phyloP scores from a whole-genome alignment of 2,113 vertebrate genomes.

The Gnathonemus longibarbis region DNA sequence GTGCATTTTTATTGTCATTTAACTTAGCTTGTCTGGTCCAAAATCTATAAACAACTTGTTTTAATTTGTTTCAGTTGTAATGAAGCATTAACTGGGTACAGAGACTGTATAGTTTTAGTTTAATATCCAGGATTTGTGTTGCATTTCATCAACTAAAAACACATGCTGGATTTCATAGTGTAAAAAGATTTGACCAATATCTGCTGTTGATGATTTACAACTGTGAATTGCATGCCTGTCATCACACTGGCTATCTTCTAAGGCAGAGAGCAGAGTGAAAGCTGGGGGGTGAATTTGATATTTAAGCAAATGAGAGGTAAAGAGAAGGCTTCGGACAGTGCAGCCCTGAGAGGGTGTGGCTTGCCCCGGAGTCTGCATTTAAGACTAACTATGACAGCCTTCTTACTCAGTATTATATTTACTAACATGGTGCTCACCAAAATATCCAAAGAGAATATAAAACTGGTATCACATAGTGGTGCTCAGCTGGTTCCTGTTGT shows the following conservation, averaged over 20 bases:
- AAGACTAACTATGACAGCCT: not conserved
- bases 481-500: not conserved
- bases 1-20: not conserved
- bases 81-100: not conserved
- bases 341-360: not conserved
- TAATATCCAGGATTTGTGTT: not conserved
- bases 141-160: not conserved
- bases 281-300: not conserved
- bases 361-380: not conserved
- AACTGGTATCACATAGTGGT: not conserved
- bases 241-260: not conserved
- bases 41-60: not conserved
- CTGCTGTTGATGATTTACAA: not conserved
- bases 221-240: not conserved
- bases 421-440: not conserved
- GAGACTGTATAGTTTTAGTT: not conserved
- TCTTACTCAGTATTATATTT: not conserved
- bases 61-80: not conserved
- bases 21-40: not conserved
- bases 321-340: not conserved
- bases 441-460: not conserved
- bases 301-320: not conserved
- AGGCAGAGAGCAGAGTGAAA: not conserved
- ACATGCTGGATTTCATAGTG: not conserved
- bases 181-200: not conserved